Conservation (phyloP, 1,140 invertebrate species). For the Oryctes rhinoceros region DNA sequence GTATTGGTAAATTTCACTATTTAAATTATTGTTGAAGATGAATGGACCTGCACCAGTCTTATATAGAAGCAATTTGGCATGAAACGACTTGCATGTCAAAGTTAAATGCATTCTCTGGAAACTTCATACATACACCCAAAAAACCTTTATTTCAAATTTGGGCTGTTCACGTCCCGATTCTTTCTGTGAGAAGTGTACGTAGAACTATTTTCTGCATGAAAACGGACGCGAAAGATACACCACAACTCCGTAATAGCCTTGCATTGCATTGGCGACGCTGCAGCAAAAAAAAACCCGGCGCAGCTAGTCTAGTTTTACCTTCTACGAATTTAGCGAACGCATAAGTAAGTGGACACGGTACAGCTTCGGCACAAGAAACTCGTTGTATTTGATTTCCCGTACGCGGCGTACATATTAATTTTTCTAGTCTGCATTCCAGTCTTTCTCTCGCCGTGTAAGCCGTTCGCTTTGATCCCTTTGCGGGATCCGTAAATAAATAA, state of each 20-base stretch:
- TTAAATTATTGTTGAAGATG: no score
- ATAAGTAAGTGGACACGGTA: conserved; percentile 2
- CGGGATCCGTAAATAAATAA: conserved; percentile 21
- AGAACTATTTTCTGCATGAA: no score
- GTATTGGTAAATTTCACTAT: no score
- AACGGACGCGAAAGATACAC: neutral
- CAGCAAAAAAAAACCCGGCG: neutral
- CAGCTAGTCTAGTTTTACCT: conserved; percentile 29
- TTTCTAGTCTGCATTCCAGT: conserved; percentile 30
- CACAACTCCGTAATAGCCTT: neutral
- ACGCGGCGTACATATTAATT: conserved; percentile 30
- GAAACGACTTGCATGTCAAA: no score
- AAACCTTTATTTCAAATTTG: no score
- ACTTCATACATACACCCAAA: no score
- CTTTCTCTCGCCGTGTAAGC: neutral
- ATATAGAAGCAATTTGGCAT: no score
- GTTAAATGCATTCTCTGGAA: no score
- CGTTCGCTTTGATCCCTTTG: conserved; percentile 18
- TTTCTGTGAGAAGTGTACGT: no score
- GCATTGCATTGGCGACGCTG: neutral
- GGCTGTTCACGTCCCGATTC: no score
- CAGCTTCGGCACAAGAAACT: conserved; percentile 16
- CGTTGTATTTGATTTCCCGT: conserved; percentile 15
- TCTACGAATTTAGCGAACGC: conserved; percentile 23
- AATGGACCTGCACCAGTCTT: no score